Evolutionary conservation across 2,888 invertebrate species (phyloP).

Genomic region (Platycheirus rosarum): DNA sequence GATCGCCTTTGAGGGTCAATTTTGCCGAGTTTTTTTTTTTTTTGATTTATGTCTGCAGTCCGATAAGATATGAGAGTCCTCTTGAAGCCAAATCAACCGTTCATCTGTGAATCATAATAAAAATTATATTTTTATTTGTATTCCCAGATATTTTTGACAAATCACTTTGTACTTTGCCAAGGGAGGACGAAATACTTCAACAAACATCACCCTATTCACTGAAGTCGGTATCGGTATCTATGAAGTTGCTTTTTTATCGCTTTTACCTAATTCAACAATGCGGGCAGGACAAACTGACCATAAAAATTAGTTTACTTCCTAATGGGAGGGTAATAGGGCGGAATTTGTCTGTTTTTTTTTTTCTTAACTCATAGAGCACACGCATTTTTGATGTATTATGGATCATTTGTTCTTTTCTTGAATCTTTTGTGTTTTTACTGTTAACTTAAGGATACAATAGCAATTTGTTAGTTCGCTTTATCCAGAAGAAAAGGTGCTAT

Average conservation of each 20-base stretch:
- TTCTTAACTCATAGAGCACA: conserved; percentile 61
- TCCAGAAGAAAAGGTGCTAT: too few relatives aligned
- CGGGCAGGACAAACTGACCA: conserved; percentile 78
- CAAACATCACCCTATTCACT: conserved; percentile 25
- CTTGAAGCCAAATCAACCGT: conserved; percentile 66
- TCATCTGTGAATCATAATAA: conserved; percentile 73
- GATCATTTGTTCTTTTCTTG: conserved; percentile 58
- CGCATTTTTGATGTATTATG: conserved; percentile 52
- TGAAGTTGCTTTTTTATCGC: conserved; percentile 56
- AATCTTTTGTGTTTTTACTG: conserved; percentile 23
- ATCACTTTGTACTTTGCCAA: conserved; percentile 42
- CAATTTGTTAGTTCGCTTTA: background rate
- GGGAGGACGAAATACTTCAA: conserved; percentile 23
- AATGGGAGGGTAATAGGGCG: conserved; percentile 74
- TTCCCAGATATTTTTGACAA: conserved; percentile 61
- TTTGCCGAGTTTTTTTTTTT: conserved; percentile 31
- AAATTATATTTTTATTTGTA: conserved; percentile 60
- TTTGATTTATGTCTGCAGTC: conserved; percentile 62
- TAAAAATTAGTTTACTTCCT: conserved; percentile 79
- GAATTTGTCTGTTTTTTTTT: conserved; percentile 66
- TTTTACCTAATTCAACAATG: conserved; percentile 66
- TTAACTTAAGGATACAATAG: background rate
- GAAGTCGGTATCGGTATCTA: conserved; percentile 42
- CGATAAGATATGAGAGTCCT: conserved; percentile 59
- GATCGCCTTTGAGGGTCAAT: conserved; percentile 56